These are phyloP conservation scores for Dasypogon diadema DNA, from an alignment of 2,888 invertebrate genomes.

Conservation along the genomic window DNA sequence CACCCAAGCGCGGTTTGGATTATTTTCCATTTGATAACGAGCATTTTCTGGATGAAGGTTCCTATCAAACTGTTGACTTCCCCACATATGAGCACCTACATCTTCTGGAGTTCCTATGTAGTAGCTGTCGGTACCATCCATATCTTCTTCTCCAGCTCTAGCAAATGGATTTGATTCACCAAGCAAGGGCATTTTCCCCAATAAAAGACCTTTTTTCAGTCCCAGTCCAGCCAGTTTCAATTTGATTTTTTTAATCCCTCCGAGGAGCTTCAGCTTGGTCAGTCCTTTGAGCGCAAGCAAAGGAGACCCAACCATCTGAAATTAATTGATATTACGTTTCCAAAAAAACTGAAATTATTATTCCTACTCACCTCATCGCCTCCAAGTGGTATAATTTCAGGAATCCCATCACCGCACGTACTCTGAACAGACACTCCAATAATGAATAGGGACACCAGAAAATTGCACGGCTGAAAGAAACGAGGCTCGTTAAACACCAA, in stretches of 20 bases:
- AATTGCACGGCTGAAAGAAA: neutral
- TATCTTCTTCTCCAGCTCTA: neutral
- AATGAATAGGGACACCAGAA: neutral
- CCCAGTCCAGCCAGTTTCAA: conserved; percentile 1
- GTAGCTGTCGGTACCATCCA: conserved; percentile 21
- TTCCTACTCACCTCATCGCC: neutral
- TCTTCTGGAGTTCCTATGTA: conserved; percentile 23
- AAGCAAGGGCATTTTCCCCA: conserved; percentile 24
- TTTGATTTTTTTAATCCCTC: conserved; percentile 5
- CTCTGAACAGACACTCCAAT: neutral
- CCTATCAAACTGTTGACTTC: neutral
- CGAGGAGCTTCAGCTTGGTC: conserved; percentile 7
- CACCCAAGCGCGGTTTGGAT: neutral
- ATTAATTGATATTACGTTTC: neutral
- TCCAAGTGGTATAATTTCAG: neutral
- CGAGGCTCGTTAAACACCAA: neutral
- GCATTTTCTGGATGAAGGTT: neutral
- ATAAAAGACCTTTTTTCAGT: conserved; percentile 14
- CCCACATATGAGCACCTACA: conserved; percentile 18
- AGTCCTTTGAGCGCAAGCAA: neutral
- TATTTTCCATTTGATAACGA: neutral
- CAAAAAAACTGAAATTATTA: neutral
- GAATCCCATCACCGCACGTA: neutral
- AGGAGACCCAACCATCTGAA: neutral
- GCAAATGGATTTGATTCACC: conserved; percentile 19